Base-by-base conservation (phyloP, 1,140 invertebrate genomes). In the Archegozetes longisetosus region DNA sequence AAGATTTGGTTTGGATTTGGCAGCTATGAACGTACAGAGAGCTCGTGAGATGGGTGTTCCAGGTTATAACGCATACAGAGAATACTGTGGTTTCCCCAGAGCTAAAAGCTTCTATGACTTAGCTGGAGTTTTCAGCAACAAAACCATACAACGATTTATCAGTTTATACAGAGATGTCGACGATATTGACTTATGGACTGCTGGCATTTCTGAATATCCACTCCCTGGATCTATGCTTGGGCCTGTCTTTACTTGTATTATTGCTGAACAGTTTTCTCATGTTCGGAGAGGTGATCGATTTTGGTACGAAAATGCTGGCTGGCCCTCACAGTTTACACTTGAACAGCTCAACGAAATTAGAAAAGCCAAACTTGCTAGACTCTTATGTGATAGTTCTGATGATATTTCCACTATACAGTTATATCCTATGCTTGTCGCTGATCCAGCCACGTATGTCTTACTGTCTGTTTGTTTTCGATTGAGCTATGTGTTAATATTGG, bases 201-300 rank as follows among this genome's bases (percentile, higher is more conserved):
- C 63, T 9, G 77, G 76, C 22, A 70, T 76, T 3, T 54, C 64
- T 9, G 67, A 68, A 52, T 68, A 63, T 60, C 67, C 64, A 29
- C 9, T 64, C 1, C 63, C 61, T 23, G 64, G 64, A 20, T 65
- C 64, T 4, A 27, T 68, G 14, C 57, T 67, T 9, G 67, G 67
- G 3, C 67, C 67, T 23, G 65, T 64, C 54, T 95, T 98, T 72
- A 84, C 90, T 55, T 98, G 93, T 68, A 80, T 98, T 51, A 91
- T 98, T 65, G 90, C 88, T 26, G 92, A 93, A 47, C 95, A 98
- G 73, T 95, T 97, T 73, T 86, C 85, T 65, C 86, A 88, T 66
- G 79, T 86, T 1, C 79, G 91, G 67, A 76, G 84, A 62, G 94
- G 93, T 52, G 94, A 98, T 72, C 79, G 92, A 68, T 97, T 94